Evolutionary conservation across 1,140 invertebrate genomes (phyloP), one percentile per base, ranked within the genome.

Genomic region (Nylanderia fulva): DNA sequence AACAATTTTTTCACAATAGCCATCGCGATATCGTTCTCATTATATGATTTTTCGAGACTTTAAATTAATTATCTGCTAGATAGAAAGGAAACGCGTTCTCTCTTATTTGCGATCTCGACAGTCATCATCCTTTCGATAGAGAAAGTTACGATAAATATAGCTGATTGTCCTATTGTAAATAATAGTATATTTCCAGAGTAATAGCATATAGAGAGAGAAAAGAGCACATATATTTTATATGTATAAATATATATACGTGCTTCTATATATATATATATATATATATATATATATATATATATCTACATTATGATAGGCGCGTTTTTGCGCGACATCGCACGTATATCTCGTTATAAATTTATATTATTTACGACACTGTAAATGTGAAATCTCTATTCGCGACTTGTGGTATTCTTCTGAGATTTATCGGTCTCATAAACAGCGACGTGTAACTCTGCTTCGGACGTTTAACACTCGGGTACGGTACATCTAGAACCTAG

Each of bases 361-460:
- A 85, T 66, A 75, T 86, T 76, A 77, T 86, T 76, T 76, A 76
- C 64, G 24, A 33, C 54, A 66, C 33, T 24, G 45, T 33, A 60
- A 85, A 68, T 24, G 63, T 42, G 63, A 85, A 84, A 86, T 86
- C 71, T 85, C 61, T 75, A 77, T 86, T 54, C 42, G 54, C 66
- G 52, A n/a, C n/a, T 60, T 48, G n/a, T 64, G 18, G n/a, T 54
- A 27, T 52, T 27, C 27, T 24, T 24, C 54, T 36, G 39, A 76
- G 82, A 86, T 86, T 86, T 86, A 86, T 86, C 63, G 42, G 48
- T 61, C 82, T 68, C 85, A 36, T 86, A 86, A 86, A 86, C 80
- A 52, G 18, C 45, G 54, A 77, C 61, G 36, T 79, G 64, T 60
- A 60, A 63, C 72, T 42, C 33, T 72, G 48, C 82, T 64, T 84